Evolutionary conservation across 2,797 vertebrate genomes (phyloP), one percentile per base, ranked within the genome.

Genomic region (Periophthalmus magnuspinnatus): DNA sequence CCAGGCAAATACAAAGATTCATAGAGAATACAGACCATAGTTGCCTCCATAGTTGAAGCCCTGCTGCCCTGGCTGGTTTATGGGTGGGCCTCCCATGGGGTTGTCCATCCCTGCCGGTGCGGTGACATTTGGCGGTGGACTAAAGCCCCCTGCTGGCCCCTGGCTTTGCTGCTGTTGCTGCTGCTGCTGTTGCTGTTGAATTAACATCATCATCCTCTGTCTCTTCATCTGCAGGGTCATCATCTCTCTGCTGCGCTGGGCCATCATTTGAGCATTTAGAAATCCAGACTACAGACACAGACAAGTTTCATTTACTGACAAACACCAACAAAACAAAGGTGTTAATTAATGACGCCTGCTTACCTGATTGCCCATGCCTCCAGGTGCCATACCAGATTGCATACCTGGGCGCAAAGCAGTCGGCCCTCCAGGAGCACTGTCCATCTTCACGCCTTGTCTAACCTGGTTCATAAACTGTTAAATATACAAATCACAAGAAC

Each of bases 201-300:
- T 95, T 79, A 98, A 86, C 93, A 98, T 93, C 55, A 97, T 93
- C 94, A 97, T 94, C 80, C 95, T 91, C 86, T 97, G 96, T 77
- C 95, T 96, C 81, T 95, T 94, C 87, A 98, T 93, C 85, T 98
- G 96, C 74, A 97, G 93, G 81, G 92, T 97, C 80, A 93, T 81
- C 82, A 98, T 89, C 89, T 99, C 97, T 80, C 97, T 92, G 85
- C 92, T 97, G 68, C 96, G 94, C 90, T 99, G 97, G 65, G 96
- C 96, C 64, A 98, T 93, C 96, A 99, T 96, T 87, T 99, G 97
- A 70, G 97, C 94, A 6, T 96, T 99, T 65, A 98, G 91, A 89
- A 97, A 97, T 77, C 94, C 92, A 83, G 97, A 92, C 94, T 96
- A 79, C 50, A 63, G 58, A 80, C 5, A 74, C 67, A 79, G 24